Evolutionary conservation across 2,888 invertebrate species (phyloP).

Genomic region (Drosophila neonasuta): DNA sequence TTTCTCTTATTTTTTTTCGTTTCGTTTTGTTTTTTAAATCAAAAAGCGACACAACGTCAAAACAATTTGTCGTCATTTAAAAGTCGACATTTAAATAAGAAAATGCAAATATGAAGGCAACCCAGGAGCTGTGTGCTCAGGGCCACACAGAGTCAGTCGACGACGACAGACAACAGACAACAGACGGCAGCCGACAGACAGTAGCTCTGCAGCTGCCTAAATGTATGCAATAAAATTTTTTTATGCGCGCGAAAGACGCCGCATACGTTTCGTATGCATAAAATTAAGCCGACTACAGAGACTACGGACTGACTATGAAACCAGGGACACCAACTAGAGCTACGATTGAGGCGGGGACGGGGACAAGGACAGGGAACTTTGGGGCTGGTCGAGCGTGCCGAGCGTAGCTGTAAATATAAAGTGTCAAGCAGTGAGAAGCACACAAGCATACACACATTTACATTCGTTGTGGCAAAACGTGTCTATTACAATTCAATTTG

Average conservation of each 20-base stretch:
- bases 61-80: conserved; percentile 78
- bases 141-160: conserved; percentile 21
- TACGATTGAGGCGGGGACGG: not conserved
- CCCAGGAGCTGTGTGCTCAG: conserved; percentile 22
- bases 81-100: conserved; percentile 77
- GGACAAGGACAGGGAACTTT: not conserved
- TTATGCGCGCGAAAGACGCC: conserved; percentile 67
- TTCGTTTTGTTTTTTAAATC: conserved; percentile 63
- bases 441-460: conserved; percentile 22
- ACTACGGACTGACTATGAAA: conserved; percentile 34
- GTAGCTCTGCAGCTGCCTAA: conserved; percentile 59
- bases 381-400: conserved; percentile 64
- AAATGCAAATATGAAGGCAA: conserved; percentile 72
- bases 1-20: conserved; percentile 1
- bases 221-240: conserved; percentile 76
- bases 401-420: conserved; percentile 74
- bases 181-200: conserved; percentile 22
- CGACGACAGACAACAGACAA: not conserved
- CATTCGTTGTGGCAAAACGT: conserved; percentile 63
- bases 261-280: conserved; percentile 74
- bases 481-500: conserved; percentile 78
- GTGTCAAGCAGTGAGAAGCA: conserved; percentile 58
- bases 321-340: not conserved
- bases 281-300: conserved; percentile 59
- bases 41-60: conserved; percentile 77